Base-by-base conservation (phyloP, 2,888 invertebrate genomes). In the Eristalis arbustorum region DNA sequence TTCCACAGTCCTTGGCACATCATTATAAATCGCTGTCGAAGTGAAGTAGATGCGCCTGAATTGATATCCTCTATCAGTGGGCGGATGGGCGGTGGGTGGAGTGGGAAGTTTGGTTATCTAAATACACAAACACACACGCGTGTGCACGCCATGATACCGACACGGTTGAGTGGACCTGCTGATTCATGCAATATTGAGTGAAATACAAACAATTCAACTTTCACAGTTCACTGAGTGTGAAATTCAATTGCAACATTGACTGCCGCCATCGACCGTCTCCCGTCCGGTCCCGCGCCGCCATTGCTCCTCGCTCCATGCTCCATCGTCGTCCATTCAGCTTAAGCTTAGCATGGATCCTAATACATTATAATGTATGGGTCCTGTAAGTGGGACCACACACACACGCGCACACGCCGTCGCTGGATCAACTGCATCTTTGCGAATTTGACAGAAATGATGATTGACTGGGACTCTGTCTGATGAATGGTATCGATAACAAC, bases 201-300 rank as follows among this genome's bases (percentile, higher is more conserved):
- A 82, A 87, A 87, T 82, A 82, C 85, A 87, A 87, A 87, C 85
- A 87, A 87, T 87, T 87, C 85, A 82, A 78, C 66, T 78, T 82
- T 87, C 78, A 66, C 85, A 75, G 85, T 71, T 82, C 85, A 87
- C 40, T 82, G 85, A 62, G 85, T 82, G 85, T 87, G 82, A 87
- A 82, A 87, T 87, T 87, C 85, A 69, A 87, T 87, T 82, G 78
- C 82, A 85, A 77, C 74, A 81, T 76, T 49, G 49, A 49, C 49
- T 49, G 49, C 49, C 49, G 49, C 49, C 49, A 49, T 49, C 49
- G 49, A 49, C n/a, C 49, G 8, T 49, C 18, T 6, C 49, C n/a
- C n/a, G 1, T 1, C 18, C 5, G 1, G 18, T 14, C 49, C 18
- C 0, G 3, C n/a, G 0, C 18, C 18, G n/a, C n/a, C n/a, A n/a